Evolutionary conservation across 2,888 invertebrate species (phyloP).

Genomic region (Ormyrus labotus): DNA sequence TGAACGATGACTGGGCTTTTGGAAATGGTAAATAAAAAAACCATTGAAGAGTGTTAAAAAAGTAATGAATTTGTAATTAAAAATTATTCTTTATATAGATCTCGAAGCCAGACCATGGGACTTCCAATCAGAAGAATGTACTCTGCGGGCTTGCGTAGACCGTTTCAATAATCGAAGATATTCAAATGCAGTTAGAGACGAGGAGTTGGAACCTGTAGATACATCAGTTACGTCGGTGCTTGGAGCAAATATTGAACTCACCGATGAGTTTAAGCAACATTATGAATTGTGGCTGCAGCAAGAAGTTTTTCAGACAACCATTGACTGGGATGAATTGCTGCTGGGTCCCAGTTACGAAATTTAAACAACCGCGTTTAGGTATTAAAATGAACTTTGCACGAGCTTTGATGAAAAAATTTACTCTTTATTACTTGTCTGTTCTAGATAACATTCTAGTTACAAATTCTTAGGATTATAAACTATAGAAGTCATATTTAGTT

Average conservation of each 20-base stretch:
- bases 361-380: slow-evolving; percentile 35
- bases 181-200: slow-evolving; percentile 74
- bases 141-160: slow-evolving; percentile 94
- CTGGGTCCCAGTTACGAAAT: slow-evolving; percentile 49
- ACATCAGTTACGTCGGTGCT: slow-evolving; percentile 89
- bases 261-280: slow-evolving; percentile 93
- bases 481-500: too few species aligned
- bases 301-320: slow-evolving; percentile 93
- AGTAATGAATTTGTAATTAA: background rate
- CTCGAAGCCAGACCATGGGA: slow-evolving; percentile 99
- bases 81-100: slow-evolving; percentile 77
- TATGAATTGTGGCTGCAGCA: slow-evolving; percentile 97
- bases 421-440: background rate
- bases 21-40: slow-evolving; percentile 85
- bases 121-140: slow-evolving; percentile 97
- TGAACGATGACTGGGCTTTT: slow-evolving; percentile 99
- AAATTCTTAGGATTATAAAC: too few species aligned
- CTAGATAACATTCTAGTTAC: background rate
- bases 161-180: slow-evolving; percentile 96
- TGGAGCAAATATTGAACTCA: slow-evolving; percentile 87
- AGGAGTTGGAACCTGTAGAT: slow-evolving; percentile 83
- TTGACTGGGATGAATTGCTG: slow-evolving; percentile 84
- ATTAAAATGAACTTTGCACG: slow-evolving; percentile 24
- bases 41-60: background rate
- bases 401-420: slow-evolving; percentile 42